Evolutionary conservation across 2,113 vertebrate species (phyloP).

Genomic region (Channa argus): DNA sequence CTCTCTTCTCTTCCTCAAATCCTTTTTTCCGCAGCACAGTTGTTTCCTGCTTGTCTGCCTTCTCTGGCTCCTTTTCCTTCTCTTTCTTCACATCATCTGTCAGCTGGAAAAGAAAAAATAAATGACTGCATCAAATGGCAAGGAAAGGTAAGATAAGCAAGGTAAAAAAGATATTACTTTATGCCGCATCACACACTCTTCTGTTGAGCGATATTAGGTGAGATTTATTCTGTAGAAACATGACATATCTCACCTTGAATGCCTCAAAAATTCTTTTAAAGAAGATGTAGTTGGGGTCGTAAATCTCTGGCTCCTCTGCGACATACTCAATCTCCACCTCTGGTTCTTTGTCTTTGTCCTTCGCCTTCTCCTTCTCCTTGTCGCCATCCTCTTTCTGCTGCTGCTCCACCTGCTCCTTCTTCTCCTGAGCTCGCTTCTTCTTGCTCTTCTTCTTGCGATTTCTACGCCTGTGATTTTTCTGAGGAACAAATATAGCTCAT

Average conservation of each 20-base stretch:
- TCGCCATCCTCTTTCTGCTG: conserved; percentile 22
- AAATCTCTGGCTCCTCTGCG: conserved; percentile 91
- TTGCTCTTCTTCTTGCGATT: conserved; percentile 93
- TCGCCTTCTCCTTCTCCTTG: conserved; percentile 40
- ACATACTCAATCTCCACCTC: conserved; percentile 93
- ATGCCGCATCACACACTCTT: no score
- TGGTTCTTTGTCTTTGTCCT: conserved; percentile 74
- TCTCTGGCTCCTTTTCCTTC: conserved; percentile 94
- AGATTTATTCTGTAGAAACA: background rate
- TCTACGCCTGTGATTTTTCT: conserved; percentile 91
- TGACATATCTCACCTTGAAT: conserved; percentile 85
- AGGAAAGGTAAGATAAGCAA: background rate
- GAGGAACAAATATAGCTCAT: background rate
- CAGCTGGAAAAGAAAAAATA: conserved; percentile 73
- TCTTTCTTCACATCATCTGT: conserved; percentile 94
- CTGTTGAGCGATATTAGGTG: background rate
- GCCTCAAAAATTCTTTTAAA: conserved; percentile 95
- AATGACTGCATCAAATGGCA: rapidly evolving
- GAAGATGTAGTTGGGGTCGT: conserved; percentile 93
- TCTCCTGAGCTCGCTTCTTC: conserved; percentile 83
- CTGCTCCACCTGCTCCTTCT: conserved; percentile 80
- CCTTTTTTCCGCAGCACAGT: conserved; percentile 87
- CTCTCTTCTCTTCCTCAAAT: conserved; percentile 89
- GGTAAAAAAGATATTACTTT: background rate
- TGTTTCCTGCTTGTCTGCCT: conserved; percentile 85